Percentiles rank a stretch among this genome's conserved stretches.
phyloP scores from a whole-genome alignment of 2,797 vertebrate species.

The Masticophis lateralis region DNA sequence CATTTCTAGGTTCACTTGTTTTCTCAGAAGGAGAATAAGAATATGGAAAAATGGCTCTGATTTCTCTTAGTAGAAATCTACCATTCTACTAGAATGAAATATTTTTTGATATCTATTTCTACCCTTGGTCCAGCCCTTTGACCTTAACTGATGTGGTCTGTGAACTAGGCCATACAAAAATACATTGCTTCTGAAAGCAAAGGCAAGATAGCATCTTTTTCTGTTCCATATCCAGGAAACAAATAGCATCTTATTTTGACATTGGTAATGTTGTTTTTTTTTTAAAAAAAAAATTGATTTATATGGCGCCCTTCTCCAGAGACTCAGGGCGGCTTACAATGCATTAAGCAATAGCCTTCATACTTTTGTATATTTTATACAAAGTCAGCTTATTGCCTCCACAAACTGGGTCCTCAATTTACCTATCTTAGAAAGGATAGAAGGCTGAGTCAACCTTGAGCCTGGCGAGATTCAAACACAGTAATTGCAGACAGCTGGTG shows the following conservation, averaged over 20 bases:
- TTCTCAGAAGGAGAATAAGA: background rate
- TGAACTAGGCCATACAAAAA: background rate
- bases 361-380: no score
- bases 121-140: background rate
- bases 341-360: no score
- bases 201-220: background rate
- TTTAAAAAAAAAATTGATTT: no score
- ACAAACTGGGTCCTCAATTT: no score
- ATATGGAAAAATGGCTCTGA: background rate
- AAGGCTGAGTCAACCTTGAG: no score
- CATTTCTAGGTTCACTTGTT: background rate
- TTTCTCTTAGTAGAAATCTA: background rate
- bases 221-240: background rate
- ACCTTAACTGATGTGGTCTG: background rate
- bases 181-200: background rate
- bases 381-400: no score
- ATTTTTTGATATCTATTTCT: background rate
- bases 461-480: no score
- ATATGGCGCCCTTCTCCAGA: no score
- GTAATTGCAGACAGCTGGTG: no score
- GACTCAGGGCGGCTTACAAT: no score
- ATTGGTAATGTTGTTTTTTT: background rate
- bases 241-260: background rate
- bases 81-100: background rate
- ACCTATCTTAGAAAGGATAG: no score